A percentile compares a stretch with the other conserved stretches of the same genome.
Evolutionary conservation across 2,888 invertebrate species (phyloP).

Genomic region (Psylliodes chrysocephalus): DNA sequence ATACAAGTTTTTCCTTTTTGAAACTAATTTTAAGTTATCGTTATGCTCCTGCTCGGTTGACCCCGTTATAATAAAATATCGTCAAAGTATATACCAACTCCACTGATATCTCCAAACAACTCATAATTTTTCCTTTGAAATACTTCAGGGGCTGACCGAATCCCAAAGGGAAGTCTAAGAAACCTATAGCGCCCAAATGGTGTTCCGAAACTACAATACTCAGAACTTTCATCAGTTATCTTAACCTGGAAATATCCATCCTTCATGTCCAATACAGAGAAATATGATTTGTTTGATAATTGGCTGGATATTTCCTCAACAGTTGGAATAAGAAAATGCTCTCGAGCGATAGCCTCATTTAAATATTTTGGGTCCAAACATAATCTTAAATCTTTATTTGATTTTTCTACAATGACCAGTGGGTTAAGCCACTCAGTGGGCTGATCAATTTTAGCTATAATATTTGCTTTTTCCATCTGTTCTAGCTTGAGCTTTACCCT

Average conservation of each 20-base stretch:
- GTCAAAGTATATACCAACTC: constrained; percentile 41
- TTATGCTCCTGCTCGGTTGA: constrained; percentile 34
- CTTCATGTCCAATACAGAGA: not conserved
- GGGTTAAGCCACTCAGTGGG: constrained; percentile 22
- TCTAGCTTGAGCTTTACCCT: constrained; percentile 22
- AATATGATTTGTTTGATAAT: constrained; percentile 1
- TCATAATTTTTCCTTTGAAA: not conserved
- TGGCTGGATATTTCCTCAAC: constrained; percentile 15
- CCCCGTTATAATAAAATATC: constrained; percentile 40
- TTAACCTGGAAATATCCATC: constrained; percentile 3
- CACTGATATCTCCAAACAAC: constrained; percentile 40
- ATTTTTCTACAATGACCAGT: constrained; percentile 12
- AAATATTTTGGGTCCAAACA: constrained; percentile 32
- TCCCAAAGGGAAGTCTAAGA: constrained; percentile 32
- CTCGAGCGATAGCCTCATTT: constrained; percentile 24
- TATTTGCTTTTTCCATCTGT: constrained; percentile 12
- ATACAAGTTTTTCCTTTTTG: too few species aligned
- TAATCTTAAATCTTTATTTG: constrained; percentile 25
- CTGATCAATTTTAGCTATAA: constrained; percentile 15
- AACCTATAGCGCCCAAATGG: constrained; percentile 23
- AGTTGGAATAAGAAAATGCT: constrained; percentile 10
- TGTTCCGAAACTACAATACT: not conserved
- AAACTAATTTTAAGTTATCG: not conserved
- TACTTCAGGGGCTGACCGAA: constrained; percentile 39
- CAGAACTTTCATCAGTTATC: not conserved